Evolutionary conservation across 1,140 invertebrate genomes (phyloP).

Genomic region (Drosophila pallidifrons): DNA sequence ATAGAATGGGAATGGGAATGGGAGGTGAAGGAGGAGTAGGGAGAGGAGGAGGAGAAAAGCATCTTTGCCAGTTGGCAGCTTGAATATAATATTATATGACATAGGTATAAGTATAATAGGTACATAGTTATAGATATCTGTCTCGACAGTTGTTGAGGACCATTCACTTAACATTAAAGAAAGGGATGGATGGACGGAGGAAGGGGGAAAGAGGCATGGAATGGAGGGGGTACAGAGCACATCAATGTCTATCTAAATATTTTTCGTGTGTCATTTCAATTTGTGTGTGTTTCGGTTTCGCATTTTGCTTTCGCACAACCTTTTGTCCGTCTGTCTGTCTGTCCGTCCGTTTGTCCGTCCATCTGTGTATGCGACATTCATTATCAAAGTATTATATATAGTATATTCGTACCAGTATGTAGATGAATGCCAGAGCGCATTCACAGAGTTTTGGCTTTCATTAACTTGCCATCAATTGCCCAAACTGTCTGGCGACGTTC

Average conservation of each 20-base stretch:
- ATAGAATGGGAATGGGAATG: not conserved
- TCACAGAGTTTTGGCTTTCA: slow-evolving; percentile 55
- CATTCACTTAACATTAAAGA: not conserved
- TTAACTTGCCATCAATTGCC: slow-evolving; percentile 59
- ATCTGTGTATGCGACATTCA: slow-evolving; percentile 20
- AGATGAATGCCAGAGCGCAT: slow-evolving; percentile 26
- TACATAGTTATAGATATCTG: slow-evolving; percentile 43
- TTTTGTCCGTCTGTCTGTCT: slow-evolving; percentile 43
- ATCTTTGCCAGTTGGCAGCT: slow-evolving; percentile 27
- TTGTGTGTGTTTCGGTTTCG: slow-evolving; percentile 30
- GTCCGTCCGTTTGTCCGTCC: slow-evolving; percentile 3
- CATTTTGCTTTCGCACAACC: slow-evolving; percentile 47
- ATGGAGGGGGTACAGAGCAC: not conserved
- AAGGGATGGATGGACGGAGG: not conserved
- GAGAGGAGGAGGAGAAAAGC: not conserved
- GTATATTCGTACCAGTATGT: slow-evolving; percentile 8
- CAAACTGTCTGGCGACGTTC: slow-evolving; percentile 22
- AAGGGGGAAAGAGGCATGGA: not conserved
- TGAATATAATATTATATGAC: slow-evolving; percentile 29
- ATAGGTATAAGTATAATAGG: slow-evolving; percentile 25
- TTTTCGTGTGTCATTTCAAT: slow-evolving; percentile 48
- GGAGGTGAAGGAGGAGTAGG: not conserved
- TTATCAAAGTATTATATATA: slow-evolving; percentile 42
- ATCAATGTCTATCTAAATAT: slow-evolving; percentile 47
- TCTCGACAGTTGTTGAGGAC: slow-evolving; percentile 65